Evolutionary conservation across 2,888 invertebrate species (phyloP).

Genomic region (Nomada flava): DNA sequence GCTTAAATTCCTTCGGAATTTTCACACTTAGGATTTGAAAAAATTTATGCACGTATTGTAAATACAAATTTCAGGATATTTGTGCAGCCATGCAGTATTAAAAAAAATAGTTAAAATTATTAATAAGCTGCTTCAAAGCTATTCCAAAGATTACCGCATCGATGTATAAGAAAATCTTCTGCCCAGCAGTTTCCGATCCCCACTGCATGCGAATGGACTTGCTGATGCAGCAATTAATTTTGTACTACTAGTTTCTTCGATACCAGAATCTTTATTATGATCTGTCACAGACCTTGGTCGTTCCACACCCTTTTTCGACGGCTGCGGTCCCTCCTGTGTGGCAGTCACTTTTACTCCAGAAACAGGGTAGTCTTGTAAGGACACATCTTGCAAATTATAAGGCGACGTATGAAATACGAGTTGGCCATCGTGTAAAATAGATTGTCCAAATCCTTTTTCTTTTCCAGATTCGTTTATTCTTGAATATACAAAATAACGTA

Average conservation of each 20-base stretch:
- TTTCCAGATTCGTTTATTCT: slow-evolving; percentile 91
- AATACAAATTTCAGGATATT: slow-evolving; percentile 8
- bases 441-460: slow-evolving; percentile 97
- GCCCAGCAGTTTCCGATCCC: slow-evolving; percentile 84
- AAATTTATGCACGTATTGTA: background rate
- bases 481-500: slow-evolving; percentile 50
- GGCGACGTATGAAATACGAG: slow-evolving; percentile 96
- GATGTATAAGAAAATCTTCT: slow-evolving; percentile 88
- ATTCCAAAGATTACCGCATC: slow-evolving; percentile 83
- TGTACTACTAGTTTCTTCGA: slow-evolving; percentile 73
- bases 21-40: background rate
- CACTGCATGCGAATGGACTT: slow-evolving; percentile 83
- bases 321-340: slow-evolving; percentile 71
- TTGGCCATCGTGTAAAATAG: slow-evolving; percentile 94
- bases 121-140: slow-evolving; percentile 52
- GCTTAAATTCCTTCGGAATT: background rate
- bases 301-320: slow-evolving; percentile 78
- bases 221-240: slow-evolving; percentile 80
- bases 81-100: slow-evolving; percentile 50
- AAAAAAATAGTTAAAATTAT: slow-evolving; percentile 53
- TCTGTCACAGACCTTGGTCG: slow-evolving; percentile 81
- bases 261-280: slow-evolving; percentile 76
- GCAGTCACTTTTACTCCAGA: slow-evolving; percentile 73
- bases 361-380: slow-evolving; percentile 87
- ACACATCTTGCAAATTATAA: slow-evolving; percentile 91